Conservation (phyloP, 2,888 invertebrate genomes). For the Chaitophorus viminalis region DNA sequence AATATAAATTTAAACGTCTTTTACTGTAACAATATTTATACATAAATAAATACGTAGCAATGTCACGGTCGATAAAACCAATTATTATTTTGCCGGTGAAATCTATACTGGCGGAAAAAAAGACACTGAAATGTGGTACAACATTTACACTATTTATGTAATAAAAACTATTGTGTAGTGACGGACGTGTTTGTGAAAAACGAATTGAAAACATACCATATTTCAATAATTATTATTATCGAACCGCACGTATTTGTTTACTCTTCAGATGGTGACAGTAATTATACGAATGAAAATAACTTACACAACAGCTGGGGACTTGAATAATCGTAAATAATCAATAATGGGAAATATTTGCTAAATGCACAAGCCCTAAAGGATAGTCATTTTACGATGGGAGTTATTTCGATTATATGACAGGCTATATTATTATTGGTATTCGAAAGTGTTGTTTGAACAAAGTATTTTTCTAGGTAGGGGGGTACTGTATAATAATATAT, state of each 20-base stretch:
- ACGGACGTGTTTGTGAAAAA: neutral
- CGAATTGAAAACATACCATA: neutral
- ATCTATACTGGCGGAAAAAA: neutral
- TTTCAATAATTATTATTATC: neutral
- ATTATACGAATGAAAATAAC: neutral
- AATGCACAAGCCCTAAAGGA: neutral
- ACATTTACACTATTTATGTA: neutral
- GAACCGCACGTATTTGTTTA: neutral
- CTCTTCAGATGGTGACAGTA: neutral
- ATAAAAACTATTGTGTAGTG: neutral
- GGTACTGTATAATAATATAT: too few species aligned
- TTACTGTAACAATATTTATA: too few species aligned
- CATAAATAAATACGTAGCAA: neutral
- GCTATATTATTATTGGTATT: neutral
- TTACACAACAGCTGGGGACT: neutral
- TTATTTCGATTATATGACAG: neutral
- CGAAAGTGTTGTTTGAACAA: neutral
- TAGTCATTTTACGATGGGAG: neutral
- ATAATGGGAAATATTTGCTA: neutral
- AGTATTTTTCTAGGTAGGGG: neutral
- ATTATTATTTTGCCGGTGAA: neutral
- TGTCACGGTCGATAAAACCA: neutral
- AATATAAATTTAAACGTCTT: too few species aligned
- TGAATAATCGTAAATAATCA: slow-evolving; percentile 7
- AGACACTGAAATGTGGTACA: neutral